Conservation (phyloP, 2,888 invertebrate genomes). For the Frankliniella intonsa region DNA sequence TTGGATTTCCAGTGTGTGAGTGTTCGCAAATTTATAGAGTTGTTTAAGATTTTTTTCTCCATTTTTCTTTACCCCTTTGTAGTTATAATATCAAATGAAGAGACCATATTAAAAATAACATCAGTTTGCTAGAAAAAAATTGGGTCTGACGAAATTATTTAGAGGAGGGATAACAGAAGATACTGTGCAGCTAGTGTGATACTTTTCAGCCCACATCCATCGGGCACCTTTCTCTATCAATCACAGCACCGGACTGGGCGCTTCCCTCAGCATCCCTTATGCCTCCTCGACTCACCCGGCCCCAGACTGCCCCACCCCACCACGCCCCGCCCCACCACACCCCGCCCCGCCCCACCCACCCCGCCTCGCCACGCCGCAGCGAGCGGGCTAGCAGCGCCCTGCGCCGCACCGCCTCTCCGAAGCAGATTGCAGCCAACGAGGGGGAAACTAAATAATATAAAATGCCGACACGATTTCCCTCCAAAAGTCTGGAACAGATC, state of each 20-base stretch:
- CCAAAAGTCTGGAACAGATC: constrained; percentile 19
- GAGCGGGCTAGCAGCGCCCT: no score
- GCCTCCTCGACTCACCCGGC: not conserved
- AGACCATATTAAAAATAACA: no score
- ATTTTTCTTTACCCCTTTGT: no score
- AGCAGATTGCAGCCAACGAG: constrained; percentile 19
- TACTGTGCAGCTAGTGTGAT: no score
- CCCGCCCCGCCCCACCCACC: not conserved
- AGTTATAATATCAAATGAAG: no score
- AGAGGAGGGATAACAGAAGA: no score
- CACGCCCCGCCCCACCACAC: not conserved
- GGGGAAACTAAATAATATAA: constrained; percentile 27
- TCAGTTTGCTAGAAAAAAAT: no score
- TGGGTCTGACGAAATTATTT: not conserved
- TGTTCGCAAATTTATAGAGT: no score
- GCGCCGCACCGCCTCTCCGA: not conserved
- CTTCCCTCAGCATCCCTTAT: not conserved
- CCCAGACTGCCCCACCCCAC: not conserved
- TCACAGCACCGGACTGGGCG: not conserved
- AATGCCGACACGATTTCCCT: constrained; percentile 16
- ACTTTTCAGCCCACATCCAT: no score
- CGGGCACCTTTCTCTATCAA: not conserved
- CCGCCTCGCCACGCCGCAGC: not conserved
- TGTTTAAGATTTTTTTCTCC: no score
- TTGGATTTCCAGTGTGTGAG: no score